phyloP scores from a whole-genome alignment of 2,797 vertebrate species.

The Mormyrops attenuatus region DNA sequence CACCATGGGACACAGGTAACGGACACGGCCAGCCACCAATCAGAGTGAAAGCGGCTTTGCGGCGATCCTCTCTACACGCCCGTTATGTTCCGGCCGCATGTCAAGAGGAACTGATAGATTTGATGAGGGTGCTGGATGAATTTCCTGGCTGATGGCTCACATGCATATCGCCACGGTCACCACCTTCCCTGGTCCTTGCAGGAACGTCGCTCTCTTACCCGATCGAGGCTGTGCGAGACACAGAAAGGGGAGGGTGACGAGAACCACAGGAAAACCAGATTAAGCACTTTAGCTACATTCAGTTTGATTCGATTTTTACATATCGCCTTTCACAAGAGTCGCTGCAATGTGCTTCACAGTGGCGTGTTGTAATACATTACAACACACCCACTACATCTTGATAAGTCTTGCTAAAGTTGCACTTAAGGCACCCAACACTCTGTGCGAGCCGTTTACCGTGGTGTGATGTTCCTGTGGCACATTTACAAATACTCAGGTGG shows the following conservation, averaged over 20 bases:
- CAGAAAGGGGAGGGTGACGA: neutral
- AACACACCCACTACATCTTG: neutral
- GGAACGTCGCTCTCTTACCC: constrained; percentile 71
- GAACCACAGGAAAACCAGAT: neutral
- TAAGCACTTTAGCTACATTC: neutral
- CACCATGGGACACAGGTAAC: neutral
- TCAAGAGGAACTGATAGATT: neutral
- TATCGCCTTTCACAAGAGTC: neutral
- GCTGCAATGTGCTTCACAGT: neutral
- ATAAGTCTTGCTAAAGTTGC: neutral
- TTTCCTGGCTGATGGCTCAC: constrained; percentile 67
- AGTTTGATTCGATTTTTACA: neutral
- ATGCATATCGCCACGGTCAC: constrained; percentile 99
- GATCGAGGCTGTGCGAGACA: constrained; percentile 75
- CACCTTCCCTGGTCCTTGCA: constrained; percentile 93
- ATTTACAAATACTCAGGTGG: neutral
- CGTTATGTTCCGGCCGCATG: neutral
- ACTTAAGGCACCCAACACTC: neutral
- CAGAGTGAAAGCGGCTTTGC: neutral
- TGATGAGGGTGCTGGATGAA: neutral
- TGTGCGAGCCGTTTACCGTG: neutral
- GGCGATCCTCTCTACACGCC: neutral
- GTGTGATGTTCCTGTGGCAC: neutral
- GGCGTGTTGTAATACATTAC: neutral
- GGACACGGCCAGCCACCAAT: neutral